A percentile compares a stretch with the other conserved stretches of the same genome.
Conservation (phyloP, 2,113 vertebrate genomes). For the Cercopithecus mona region DNA sequence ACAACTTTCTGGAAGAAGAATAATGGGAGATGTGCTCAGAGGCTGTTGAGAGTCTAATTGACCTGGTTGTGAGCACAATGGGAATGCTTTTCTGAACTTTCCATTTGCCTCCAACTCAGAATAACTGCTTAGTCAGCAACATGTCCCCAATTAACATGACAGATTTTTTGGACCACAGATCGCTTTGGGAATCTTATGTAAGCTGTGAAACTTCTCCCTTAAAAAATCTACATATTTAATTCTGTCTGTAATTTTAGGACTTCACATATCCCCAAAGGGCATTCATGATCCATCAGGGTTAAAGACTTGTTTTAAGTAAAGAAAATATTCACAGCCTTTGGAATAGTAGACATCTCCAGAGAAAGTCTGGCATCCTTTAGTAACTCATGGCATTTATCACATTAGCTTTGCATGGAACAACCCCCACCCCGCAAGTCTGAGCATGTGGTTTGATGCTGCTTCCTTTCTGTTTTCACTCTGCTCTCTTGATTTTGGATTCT, state of each 20-base stretch:
- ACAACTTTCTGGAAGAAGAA: not conserved
- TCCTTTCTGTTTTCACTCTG: not conserved
- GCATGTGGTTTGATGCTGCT: not conserved
- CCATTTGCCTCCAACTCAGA: not conserved
- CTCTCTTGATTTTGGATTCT: not conserved
- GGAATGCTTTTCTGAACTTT: not conserved
- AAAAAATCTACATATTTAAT: not conserved
- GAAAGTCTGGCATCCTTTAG: not conserved
- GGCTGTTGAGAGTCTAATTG: not conserved
- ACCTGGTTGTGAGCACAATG: not conserved
- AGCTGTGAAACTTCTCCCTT: not conserved
- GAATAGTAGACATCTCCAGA: not conserved
- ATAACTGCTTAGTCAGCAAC: not conserved
- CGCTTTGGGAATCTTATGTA: not conserved
- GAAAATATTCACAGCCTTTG: not conserved
- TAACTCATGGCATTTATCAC: not conserved
- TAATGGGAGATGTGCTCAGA: not conserved
- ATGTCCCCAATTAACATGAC: not conserved
- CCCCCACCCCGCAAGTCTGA: not conserved
- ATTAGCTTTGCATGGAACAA: not conserved
- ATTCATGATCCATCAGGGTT: not conserved
- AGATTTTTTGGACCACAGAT: not conserved
- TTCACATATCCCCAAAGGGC: not conserved
- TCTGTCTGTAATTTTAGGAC: not conserved
- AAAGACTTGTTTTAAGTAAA: not conserved